Evolutionary conservation across 2,888 invertebrate genomes (phyloP).

Genomic region (Caenorhabditis afra): DNA sequence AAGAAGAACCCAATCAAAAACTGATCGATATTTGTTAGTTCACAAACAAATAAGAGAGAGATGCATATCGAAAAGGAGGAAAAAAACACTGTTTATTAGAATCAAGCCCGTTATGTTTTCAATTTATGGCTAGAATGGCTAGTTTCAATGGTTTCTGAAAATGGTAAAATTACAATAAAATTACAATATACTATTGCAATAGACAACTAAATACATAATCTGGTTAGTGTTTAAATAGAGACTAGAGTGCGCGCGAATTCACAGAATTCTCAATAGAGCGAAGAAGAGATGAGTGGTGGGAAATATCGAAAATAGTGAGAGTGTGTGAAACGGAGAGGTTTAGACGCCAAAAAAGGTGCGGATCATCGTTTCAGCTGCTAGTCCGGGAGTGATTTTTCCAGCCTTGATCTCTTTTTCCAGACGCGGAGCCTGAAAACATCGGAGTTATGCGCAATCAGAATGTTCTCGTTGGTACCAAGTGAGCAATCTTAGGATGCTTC

Average conservation of each 20-base stretch:
- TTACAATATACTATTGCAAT: no score
- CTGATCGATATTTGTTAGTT: conserved; percentile 10
- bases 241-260: conserved; percentile 35
- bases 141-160: conserved; percentile 10
- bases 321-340: neutral
- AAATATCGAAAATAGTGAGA: no score
- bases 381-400: conserved; percentile 70
- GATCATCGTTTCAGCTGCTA: conserved; percentile 71
- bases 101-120: conserved; percentile 34
- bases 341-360: conserved; percentile 68
- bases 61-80: no score
- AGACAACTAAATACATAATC: conserved; percentile 9
- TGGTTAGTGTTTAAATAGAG: conserved; percentile 2
- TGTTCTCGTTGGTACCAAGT: conserved; percentile 32
- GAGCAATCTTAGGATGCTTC: conserved; percentile 67
- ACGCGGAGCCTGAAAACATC: conserved; percentile 55
- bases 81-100: conserved; percentile 1
- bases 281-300: neutral
- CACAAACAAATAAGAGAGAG: no score
- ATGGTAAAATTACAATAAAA: conserved; percentile 7
- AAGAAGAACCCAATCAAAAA: neutral
- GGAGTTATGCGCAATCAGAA: neutral
- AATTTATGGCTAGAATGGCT: conserved; percentile 45
- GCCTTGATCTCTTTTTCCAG: conserved; percentile 63
- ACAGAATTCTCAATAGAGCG: conserved; percentile 32